phyloP scores from a whole-genome alignment of 2,797 vertebrate genomes.

The Acomys russatus region DNA sequence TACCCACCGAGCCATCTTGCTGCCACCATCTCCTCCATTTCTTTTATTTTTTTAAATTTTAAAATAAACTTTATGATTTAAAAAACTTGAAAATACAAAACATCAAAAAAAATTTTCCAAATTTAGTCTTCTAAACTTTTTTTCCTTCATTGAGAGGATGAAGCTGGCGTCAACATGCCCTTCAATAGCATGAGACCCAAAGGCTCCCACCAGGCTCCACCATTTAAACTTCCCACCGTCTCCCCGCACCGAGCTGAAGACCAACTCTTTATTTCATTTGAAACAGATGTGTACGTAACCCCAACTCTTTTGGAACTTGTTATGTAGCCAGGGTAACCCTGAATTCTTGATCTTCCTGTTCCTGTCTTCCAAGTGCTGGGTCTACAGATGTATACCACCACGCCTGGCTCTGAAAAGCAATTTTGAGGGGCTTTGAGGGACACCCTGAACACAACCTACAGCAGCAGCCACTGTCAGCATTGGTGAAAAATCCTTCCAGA shows the following conservation, averaged over 20 bases:
- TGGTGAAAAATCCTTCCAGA: slow-evolving; percentile 14
- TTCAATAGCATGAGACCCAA: not conserved
- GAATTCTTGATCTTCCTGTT: not conserved
- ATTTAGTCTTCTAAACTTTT: not conserved
- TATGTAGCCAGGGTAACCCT: not conserved
- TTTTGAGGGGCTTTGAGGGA: not conserved
- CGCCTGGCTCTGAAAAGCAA: not conserved
- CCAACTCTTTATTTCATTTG: not conserved
- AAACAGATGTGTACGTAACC: not conserved
- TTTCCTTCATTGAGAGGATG: not conserved
- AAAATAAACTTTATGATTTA: not conserved
- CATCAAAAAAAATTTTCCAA: not conserved
- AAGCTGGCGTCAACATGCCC: not conserved
- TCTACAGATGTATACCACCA: not conserved
- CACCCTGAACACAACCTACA: not conserved
- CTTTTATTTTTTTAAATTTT: slow-evolving; percentile 12
- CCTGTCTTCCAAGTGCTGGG: not conserved
- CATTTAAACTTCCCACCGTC: not conserved
- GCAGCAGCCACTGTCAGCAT: not conserved
- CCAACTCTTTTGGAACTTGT: not conserved
- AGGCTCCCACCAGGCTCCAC: not conserved
- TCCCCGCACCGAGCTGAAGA: not conserved
- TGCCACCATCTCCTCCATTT: not conserved
- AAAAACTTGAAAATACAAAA: not conserved
- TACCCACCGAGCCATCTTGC: too few relatives aligned